These are phyloP conservation scores for Marmota flaviventris DNA, from an alignment of 2,113 vertebrate species.

Conservation along the genomic window DNA sequence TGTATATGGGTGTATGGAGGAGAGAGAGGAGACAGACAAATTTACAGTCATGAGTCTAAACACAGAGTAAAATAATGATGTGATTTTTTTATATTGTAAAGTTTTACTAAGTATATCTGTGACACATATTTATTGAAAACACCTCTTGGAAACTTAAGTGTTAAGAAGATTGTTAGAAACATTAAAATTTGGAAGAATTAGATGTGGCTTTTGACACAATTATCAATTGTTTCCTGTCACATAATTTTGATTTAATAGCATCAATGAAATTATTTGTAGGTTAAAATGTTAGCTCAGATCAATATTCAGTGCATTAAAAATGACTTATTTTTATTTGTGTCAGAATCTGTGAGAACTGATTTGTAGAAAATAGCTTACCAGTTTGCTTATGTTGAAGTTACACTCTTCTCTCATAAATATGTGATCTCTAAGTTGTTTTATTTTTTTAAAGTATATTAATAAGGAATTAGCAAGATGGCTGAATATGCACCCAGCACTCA, in stretches of 20 bases:
- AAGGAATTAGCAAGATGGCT: too few species aligned
- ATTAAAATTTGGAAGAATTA: background rate
- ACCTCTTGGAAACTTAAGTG: background rate
- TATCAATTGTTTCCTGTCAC: background rate
- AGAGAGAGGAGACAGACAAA: background rate
- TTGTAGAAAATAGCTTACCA: background rate
- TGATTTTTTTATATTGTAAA: background rate
- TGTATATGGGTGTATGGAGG: background rate
- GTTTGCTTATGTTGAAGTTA: background rate
- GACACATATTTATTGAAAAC: background rate
- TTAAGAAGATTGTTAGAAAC: background rate
- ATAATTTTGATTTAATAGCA: background rate
- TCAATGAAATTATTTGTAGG: background rate
- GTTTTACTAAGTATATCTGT: background rate
- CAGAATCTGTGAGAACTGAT: background rate
- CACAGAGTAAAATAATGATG: background rate
- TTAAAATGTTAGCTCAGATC: background rate
- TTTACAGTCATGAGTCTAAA: background rate
- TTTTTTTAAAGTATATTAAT: too few species aligned
- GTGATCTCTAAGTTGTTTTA: background rate
- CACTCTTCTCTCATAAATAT: background rate
- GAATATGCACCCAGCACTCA: too few species aligned
- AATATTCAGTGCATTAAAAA: background rate
- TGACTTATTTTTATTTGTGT: background rate
- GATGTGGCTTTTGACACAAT: background rate